phyloP scores from a whole-genome alignment of 1,140 invertebrate species.

The Drosophila grimshawi region DNA sequence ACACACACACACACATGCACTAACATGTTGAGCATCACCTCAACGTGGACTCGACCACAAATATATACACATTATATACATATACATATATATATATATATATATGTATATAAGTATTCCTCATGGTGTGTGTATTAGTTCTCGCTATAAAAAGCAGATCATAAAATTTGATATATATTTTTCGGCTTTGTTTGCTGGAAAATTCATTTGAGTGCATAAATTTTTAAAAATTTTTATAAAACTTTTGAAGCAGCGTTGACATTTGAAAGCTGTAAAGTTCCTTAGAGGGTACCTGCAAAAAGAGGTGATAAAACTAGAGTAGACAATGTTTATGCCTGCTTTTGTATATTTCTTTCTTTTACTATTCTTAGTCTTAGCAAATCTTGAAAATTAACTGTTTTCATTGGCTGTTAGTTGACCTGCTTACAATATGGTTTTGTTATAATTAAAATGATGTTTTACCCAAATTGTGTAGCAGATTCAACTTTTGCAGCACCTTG shows the following conservation, averaged over 20 bases:
- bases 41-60: constrained; percentile 41
- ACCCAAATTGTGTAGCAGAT: background rate
- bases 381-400: no score
- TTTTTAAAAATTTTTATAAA: constrained; percentile 18
- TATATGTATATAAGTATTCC: background rate
- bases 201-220: constrained; percentile 17
- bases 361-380: background rate
- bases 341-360: no score
- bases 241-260: background rate
- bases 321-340: no score
- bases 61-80: background rate
- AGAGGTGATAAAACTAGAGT: background rate
- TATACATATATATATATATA: background rate
- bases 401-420: no score
- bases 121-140: constrained; percentile 47
- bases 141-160: constrained; percentile 64
- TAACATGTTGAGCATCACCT: constrained; percentile 68
- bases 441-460: background rate
- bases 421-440: no score
- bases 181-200: background rate
- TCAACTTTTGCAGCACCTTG: background rate
- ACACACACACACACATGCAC: constrained; percentile 12
- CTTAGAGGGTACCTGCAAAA: no score
- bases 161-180: constrained; percentile 45
- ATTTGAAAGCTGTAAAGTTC: constrained; percentile 3